Base-by-base conservation (phyloP, 2,888 invertebrate genomes). In the Dasysyrphus tricinctus region DNA sequence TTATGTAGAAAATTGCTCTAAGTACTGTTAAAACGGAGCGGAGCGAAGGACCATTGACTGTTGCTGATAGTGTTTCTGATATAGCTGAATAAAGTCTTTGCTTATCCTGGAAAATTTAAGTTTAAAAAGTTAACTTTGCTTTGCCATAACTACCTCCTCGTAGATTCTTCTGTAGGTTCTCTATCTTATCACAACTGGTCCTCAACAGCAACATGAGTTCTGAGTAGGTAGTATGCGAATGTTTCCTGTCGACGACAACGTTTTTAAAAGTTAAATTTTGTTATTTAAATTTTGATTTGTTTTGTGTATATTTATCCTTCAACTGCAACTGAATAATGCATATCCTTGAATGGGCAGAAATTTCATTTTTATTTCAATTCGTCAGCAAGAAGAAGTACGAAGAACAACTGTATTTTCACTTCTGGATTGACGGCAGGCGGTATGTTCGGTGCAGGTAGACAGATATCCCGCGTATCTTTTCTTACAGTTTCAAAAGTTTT, bases 41-140 rank as follows among this genome's bases (percentile, higher is more conserved):
- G 24, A 8, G 14, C 7, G 12, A 3, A 47, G 11, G 16, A 32
- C 47, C 32, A 65, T 65, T 19, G 39, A 47, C 65, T 47, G 65
- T 65, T 32, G n/a, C 16, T 65, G 47, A 61, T 61, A 61, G 29
- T 61, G 24, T 57, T 37, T 11, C 16, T 57, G 57, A 57, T 57
- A 37, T 57, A 37, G 57, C 34, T 34, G 32, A 56, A 29, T 29
- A 29, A 44, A 44, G 42, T 2, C 24, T 44, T 47, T 65, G 32
- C 16, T 57, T 42, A 42, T 61, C 42, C 42, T 61, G 42, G 14
- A 14, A 61, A 24, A 24, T 32, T 42, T 42, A 61, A 24, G 19
- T 61, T 61, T 29, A 61, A 61, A 39, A 61, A 61, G 54, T 54
- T 54, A 29, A n/a, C 24, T 61, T 61, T n/a, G 19, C 61, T 61